Conservation (phyloP, 2,888 invertebrate species). For the Beris chalybata region DNA sequence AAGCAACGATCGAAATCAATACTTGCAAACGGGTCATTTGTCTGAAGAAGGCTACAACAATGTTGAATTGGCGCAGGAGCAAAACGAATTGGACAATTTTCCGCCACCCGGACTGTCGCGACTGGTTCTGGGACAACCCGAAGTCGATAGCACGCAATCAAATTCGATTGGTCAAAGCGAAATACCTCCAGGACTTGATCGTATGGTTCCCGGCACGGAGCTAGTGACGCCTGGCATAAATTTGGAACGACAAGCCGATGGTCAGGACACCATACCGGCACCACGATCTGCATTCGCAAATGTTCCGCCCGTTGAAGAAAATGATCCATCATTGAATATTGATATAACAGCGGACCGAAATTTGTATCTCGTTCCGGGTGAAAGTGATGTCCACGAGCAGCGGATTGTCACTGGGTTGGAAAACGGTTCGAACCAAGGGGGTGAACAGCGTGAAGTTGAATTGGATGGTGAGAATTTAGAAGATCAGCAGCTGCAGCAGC, state of each 20-base stretch:
- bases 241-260: slow-evolving; percentile 57
- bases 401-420: slow-evolving; percentile 64
- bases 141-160: slow-evolving; percentile 54
- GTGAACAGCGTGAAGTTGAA: slow-evolving; percentile 60
- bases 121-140: slow-evolving; percentile 69
- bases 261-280: slow-evolving; percentile 51
- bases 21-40: slow-evolving; percentile 74
- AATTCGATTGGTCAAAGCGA: slow-evolving; percentile 45
- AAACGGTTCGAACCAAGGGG: slow-evolving; percentile 46
- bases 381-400: slow-evolving; percentile 44
- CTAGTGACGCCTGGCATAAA: slow-evolving; percentile 53
- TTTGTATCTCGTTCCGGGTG: slow-evolving; percentile 49
- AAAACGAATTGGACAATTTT: slow-evolving; percentile 56
- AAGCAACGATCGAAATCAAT: slow-evolving; percentile 73
- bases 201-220: slow-evolving; percentile 60
- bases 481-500: slow-evolving; percentile 46
- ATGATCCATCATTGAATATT: slow-evolving; percentile 39
- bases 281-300: slow-evolving; percentile 35
- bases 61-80: slow-evolving; percentile 40
- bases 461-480: slow-evolving; percentile 65
- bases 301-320: slow-evolving; percentile 34
- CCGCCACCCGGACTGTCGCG: slow-evolving; percentile 68
- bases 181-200: slow-evolving; percentile 59
- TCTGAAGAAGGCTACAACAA: slow-evolving; percentile 60
- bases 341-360: slow-evolving; percentile 47